Percentiles rank a stretch among this genome's conserved stretches.
Evolutionary conservation across 2,888 invertebrate species (phyloP).

Genomic region (Ligdia adustata): DNA sequence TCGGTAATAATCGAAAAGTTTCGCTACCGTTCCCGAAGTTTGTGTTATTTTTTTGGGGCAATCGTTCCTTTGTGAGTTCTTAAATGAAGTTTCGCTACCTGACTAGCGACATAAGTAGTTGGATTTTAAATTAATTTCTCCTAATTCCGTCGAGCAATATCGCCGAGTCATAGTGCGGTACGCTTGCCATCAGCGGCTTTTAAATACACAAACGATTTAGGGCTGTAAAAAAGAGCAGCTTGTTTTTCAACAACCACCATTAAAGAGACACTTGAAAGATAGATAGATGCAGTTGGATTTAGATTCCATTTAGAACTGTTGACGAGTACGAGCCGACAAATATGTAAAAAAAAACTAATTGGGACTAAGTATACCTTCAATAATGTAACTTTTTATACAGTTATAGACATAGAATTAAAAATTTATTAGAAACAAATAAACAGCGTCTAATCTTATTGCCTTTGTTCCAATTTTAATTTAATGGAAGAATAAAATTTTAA

Average conservation of each 20-base stretch:
- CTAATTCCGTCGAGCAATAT: conserved; percentile 64
- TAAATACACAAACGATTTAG: conserved; percentile 51
- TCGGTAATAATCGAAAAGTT: conserved; percentile 66
- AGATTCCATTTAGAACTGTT: conserved; percentile 31
- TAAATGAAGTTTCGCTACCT: conserved; percentile 65
- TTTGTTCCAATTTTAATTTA: too few relatives aligned
- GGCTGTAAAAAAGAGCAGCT: conserved; percentile 53
- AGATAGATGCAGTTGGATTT: conserved; percentile 61
- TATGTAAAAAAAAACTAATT: too few relatives aligned
- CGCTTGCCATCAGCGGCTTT: conserved; percentile 70
- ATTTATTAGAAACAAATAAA: too few relatives aligned
- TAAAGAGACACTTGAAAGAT: conserved; percentile 77
- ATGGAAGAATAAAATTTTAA: too few relatives aligned
- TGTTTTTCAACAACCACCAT: conserved; percentile 72
- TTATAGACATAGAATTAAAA: too few relatives aligned
- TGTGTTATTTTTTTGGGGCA: conserved; percentile 50
- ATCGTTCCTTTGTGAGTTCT: conserved; percentile 47
- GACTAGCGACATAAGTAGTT: conserved; percentile 52
- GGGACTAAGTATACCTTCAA: too few relatives aligned
- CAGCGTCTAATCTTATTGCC: too few relatives aligned
- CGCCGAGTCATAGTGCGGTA: conserved; percentile 74
- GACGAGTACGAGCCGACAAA: too few relatives aligned
- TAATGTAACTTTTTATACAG: too few relatives aligned
- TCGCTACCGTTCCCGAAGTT: conserved; percentile 74
- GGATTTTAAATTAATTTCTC: conserved; percentile 73